Evolutionary conservation across 1,140 invertebrate species (phyloP).

Genomic region (Bombus haemorrhoidalis): DNA sequence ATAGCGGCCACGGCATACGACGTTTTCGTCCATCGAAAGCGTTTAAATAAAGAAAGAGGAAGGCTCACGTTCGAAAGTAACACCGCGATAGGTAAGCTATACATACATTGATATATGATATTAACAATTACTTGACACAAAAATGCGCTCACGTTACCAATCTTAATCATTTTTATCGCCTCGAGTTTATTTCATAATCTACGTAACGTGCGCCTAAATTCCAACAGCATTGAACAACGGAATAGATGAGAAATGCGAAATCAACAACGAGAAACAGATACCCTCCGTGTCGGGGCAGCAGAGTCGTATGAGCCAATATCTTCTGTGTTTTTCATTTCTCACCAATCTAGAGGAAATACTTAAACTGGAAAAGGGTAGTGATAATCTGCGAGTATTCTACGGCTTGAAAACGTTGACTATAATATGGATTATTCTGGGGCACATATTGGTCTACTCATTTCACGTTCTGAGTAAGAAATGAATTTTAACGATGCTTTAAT

Average conservation of each 20-base stretch:
- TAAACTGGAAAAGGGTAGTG: slow-evolving; percentile 60
- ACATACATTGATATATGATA: accelerated
- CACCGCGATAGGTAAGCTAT: slow-evolving; percentile 48
- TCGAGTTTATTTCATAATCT: not conserved
- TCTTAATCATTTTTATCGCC: not conserved
- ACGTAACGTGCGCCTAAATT: not conserved
- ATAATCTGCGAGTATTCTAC: slow-evolving; percentile 75
- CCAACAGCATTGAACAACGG: not conserved
- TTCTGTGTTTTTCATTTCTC: slow-evolving; percentile 81
- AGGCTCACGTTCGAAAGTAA: slow-evolving; percentile 63
- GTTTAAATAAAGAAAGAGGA: slow-evolving; percentile 4
- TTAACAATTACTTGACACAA: not conserved
- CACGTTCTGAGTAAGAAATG: not conserved
- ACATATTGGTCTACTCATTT: slow-evolving; percentile 76
- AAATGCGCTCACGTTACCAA: accelerated
- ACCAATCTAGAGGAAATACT: slow-evolving; percentile 77
- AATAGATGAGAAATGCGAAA: slow-evolving; percentile 18
- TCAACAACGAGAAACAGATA: slow-evolving; percentile 37
- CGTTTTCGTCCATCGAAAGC: slow-evolving; percentile 66
- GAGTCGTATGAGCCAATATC: slow-evolving; percentile 59
- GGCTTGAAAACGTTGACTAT: slow-evolving; percentile 81
- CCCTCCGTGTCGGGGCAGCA: slow-evolving; percentile 10
- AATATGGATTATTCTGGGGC: slow-evolving; percentile 81
- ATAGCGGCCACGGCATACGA: slow-evolving; percentile 73
- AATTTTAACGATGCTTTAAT: slow-evolving; percentile 10